A percentile compares a stretch with the other conserved stretches of the same genome.
Conservation (phyloP, 1,140 invertebrate genomes). For the Cydia amplana region DNA sequence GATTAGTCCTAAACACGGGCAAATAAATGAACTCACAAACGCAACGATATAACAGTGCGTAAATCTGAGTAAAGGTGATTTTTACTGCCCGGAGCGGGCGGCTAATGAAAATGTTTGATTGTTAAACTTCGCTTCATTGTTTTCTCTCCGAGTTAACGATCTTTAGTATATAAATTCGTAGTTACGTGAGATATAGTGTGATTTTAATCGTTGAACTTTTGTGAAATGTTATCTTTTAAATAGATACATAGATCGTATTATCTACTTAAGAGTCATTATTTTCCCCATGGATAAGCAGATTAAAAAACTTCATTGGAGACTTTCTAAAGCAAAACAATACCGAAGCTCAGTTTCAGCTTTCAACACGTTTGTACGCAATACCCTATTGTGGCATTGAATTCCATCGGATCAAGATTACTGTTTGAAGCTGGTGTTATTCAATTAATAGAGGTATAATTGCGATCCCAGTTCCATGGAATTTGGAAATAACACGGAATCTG, state of each 20-base stretch:
- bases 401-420: constrained; percentile 3
- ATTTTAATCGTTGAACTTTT: constrained; percentile 19
- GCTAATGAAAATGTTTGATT: constrained; percentile 70
- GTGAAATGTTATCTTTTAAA: background rate
- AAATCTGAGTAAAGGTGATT: constrained; percentile 57
- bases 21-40: constrained; percentile 59
- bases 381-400: constrained; percentile 10
- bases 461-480: background rate
- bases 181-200: constrained; percentile 30
- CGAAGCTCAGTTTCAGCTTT: background rate
- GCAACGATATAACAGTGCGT: constrained; percentile 52
- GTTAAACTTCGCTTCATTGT: constrained; percentile 66
- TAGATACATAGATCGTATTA: background rate
- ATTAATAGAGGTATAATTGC: constrained; percentile 14
- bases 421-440: constrained; percentile 3
- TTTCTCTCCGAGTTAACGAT: constrained; percentile 61
- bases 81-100: constrained; percentile 47
- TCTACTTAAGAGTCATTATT: background rate
- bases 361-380: constrained; percentile 13
- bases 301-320: background rate
- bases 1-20: constrained; percentile 50
- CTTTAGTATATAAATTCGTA: constrained; percentile 42
- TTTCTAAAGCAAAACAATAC: constrained; percentile 1
- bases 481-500: constrained; percentile 1
- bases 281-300: background rate